These are phyloP conservation scores for Babyrousa celebensis DNA, from an alignment of 2,797 vertebrate species.

Conservation along the genomic window DNA sequence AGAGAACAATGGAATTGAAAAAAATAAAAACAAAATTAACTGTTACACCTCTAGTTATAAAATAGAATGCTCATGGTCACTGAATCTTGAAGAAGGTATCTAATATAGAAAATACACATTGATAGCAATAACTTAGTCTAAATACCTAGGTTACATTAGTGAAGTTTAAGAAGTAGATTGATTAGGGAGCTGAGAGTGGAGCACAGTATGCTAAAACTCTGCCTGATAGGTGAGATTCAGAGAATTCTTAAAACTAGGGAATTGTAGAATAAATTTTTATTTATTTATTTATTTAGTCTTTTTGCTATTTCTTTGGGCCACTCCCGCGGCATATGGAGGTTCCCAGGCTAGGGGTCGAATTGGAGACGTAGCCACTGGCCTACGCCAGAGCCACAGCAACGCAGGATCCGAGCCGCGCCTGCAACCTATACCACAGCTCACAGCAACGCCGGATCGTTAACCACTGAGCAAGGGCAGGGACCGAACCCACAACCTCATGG, in stretches of 20 bases:
- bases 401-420: no score
- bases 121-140: background rate
- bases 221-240: background rate
- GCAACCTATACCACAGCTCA: no score
- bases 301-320: no score
- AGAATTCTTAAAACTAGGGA: background rate
- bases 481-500: no score
- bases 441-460: no score
- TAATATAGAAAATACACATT: constrained; percentile 21
- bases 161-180: background rate
- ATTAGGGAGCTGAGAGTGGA: background rate
- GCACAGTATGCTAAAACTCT: background rate
- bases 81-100: background rate
- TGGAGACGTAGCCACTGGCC: no score
- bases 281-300: no score
- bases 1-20: background rate
- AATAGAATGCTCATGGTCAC: background rate
- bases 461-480: no score
- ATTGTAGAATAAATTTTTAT: background rate
- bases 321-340: no score
- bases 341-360: no score
- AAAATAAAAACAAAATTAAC: background rate
- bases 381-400: no score
- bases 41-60: background rate
- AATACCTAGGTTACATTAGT: background rate